Base-by-base conservation (phyloP, 1,140 invertebrate species). In the Planococcus citri region DNA sequence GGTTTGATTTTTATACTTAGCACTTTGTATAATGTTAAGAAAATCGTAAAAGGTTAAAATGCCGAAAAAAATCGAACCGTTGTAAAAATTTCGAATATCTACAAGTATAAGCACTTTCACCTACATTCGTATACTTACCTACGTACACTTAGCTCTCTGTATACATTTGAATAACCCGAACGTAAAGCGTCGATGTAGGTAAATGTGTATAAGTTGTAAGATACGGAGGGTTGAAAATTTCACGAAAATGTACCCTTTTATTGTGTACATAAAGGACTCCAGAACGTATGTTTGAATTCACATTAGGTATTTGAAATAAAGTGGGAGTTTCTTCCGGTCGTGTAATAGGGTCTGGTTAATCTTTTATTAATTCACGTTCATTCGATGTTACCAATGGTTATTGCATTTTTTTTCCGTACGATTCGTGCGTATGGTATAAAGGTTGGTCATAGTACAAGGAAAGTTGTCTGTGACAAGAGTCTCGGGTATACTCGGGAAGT, bases 341-440 rank as follows among this genome's bases (percentile, higher is more conserved):
- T 51, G 41, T 51, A 51, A 51, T 51, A 20, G 41, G 41, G 41
- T 51, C 41, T 51, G 41, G 41, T 51, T 51, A 51, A 51, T 51
- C 41, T 51, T 51, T 51, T 51, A 51, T 51, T 51, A 51, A 51
- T 51, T 51, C 41, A 51, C 41, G 41, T 51, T 51, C 41, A 51
- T 37, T 37, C 41, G n/a, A 51, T 51, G 41, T 51, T 51, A 51
- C 41, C 41, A 51, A 14, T 51, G 12, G 6, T 37, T 37, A 37
- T 37, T 37, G 33, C 33, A 37, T 37, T 9, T n/a, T 20, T 14
- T 17, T 17, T 51, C 41, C n/a, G n/a, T 51, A 4, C 4, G 29
- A 33, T 33, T 33, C 17, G 41, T 51, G 41, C 17, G 17, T n/a
- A 51, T 17, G 41, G n/a, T n/a, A n/a, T n/a, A n/a, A 37, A 51